Base-by-base conservation (phyloP, 2,113 vertebrate species). In the Cheirogaleus medius region DNA sequence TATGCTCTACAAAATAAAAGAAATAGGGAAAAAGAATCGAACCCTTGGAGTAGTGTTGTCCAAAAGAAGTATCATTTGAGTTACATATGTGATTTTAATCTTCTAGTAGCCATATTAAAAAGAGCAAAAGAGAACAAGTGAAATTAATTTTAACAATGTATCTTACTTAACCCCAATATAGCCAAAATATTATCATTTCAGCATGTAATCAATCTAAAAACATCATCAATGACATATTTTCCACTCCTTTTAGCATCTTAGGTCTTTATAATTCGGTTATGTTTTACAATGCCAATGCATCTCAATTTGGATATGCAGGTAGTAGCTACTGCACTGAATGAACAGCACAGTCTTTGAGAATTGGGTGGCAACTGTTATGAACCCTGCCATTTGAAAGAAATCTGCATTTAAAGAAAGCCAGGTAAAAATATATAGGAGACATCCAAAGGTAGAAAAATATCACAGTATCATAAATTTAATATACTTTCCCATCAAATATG, bases 131-230 rank as follows among this genome's bases (percentile, higher is more conserved):
- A 5, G 10, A 82, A 42, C 3, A 82, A 8, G 11, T 32, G 6
- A 95, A 90, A 76, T 52, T 76, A 84, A 73, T 54, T 49, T 89
- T 82, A 69, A 52, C 37, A 94, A 39, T 47, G 27, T 71, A 52
- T 58, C 64, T 87, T n/a, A 10, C 2, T 73, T 90, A 95, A 87
- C 1, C 12, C 23, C 25, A 93, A n/a, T 47, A 49, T 49, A 74
- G 44, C 3, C 14, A 58, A 85, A 37, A 56, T 80, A 49, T 39
- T 80, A 42, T 39, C 17, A 44, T 68, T 77, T 73, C 60, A 68
- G n/a, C 47, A 76, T 74, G 10, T 4, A 23, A 39, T 60, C 18
- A 77, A 39, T 68, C 14, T 32, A 44, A 69, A 92, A 91, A 42
- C 25, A 66, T 17, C 34, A 73, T 21, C 20, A 23, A 27, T 32